Evolutionary conservation across 2,113 vertebrate genomes (phyloP).

Genomic region (Cynopterus brachyotis): DNA sequence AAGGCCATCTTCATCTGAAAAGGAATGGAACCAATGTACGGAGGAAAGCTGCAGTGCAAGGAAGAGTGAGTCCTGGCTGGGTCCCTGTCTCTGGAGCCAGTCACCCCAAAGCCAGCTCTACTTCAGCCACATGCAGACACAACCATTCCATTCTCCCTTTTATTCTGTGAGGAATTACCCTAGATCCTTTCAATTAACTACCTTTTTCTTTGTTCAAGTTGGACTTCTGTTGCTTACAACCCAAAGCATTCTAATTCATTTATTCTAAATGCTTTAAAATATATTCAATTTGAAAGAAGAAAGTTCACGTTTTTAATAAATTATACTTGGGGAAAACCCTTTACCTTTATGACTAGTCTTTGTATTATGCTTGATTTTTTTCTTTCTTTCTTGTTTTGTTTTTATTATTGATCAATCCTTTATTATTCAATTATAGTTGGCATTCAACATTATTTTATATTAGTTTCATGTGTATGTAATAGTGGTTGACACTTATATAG

Average conservation of each 20-base stretch:
- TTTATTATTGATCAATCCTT: no score
- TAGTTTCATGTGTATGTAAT: no score
- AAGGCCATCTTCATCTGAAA: not conserved
- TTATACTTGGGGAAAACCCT: not conserved
- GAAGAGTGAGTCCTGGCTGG: not conserved
- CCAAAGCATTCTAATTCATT: not conserved
- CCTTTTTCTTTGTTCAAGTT: not conserved
- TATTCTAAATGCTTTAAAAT: not conserved
- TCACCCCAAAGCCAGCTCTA: not conserved
- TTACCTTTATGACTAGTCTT: not conserved
- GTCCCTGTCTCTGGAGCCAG: not conserved
- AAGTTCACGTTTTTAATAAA: constrained; percentile 24
- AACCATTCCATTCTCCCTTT: not conserved
- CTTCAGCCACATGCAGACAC: not conserved
- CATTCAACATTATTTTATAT: no score
- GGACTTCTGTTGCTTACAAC: not conserved
- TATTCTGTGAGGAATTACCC: not conserved
- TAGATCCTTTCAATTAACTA: not conserved
- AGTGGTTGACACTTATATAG: no score
- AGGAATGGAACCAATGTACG: not conserved
- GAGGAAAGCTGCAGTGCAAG: not conserved
- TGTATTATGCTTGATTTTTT: not conserved
- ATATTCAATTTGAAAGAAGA: not conserved
- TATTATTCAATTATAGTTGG: no score
- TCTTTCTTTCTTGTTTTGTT: no score